Evolutionary conservation across 2,888 invertebrate genomes (phyloP).

Genomic region (Bellardia pandia): DNA sequence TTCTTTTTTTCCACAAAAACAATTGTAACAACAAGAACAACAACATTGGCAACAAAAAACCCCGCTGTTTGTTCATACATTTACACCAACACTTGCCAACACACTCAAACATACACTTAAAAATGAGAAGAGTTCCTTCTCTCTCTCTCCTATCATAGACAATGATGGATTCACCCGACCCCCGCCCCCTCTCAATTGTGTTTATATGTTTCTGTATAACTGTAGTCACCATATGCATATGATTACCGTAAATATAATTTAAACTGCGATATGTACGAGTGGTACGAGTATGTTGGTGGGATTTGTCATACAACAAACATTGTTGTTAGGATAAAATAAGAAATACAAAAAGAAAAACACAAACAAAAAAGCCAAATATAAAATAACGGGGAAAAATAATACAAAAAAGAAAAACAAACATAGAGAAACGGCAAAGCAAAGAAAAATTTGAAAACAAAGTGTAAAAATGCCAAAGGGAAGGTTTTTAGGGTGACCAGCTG

Average conservation of each 20-base stretch:
- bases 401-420: background rate
- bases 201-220: background rate
- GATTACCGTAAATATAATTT: conserved; percentile 60
- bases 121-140: background rate
- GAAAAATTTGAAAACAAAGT: conserved; percentile 47
- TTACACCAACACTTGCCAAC: background rate
- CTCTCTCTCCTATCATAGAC: conserved; percentile 2
- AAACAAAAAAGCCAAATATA: background rate
- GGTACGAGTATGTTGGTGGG: conserved; percentile 19
- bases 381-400: conserved; percentile 10
- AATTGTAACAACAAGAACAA: conserved; percentile 9
- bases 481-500: conserved; percentile 33
- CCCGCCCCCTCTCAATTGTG: conserved; percentile 8
- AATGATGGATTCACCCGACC: conserved; percentile 30
- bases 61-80: background rate
- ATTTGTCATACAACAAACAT: conserved; percentile 56
- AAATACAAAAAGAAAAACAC: background rate
- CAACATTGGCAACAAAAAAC: background rate
- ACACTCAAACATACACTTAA: background rate
- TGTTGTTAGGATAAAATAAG: conserved; percentile 48
- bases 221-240: conserved; percentile 61
- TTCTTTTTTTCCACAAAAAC: conserved; percentile 13
- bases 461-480: conserved; percentile 67
- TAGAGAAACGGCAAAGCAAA: conserved; percentile 40
- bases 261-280: conserved; percentile 38